Percentiles rank a stretch among this genome's conserved stretches.
These are phyloP conservation scores for Melanogrammus aeglefinus DNA, from an alignment of 2,797 vertebrate species.

Conservation along the genomic window DNA sequence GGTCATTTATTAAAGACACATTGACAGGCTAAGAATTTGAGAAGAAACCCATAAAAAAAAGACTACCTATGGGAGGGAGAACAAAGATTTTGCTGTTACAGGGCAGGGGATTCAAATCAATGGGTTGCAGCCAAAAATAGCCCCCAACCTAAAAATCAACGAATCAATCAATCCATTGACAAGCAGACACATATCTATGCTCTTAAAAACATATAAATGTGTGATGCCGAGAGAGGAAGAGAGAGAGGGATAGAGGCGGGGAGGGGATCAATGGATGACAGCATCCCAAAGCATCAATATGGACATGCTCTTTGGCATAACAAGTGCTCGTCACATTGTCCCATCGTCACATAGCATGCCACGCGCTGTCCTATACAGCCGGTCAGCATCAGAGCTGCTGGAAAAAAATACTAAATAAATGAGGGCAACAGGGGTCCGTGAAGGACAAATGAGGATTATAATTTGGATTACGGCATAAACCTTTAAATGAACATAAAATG, in stretches of 20 bases:
- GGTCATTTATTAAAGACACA: background rate
- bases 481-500: slow-evolving; percentile 16
- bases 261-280: slow-evolving; percentile 63
- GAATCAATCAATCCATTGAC: slow-evolving; percentile 61
- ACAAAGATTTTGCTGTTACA: slow-evolving; percentile 61
- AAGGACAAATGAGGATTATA: slow-evolving; percentile 52
- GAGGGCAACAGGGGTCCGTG: slow-evolving; percentile 58
- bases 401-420: slow-evolving; percentile 45
- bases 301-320: slow-evolving; percentile 69
- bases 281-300: slow-evolving; percentile 68
- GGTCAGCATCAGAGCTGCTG: slow-evolving; percentile 35
- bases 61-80: slow-evolving; percentile 28
- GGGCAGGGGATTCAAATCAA: slow-evolving; percentile 59
- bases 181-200: slow-evolving; percentile 72
- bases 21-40: background rate
- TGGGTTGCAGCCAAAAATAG: slow-evolving; percentile 62
- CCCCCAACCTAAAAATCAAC: slow-evolving; percentile 37
- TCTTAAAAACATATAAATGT: slow-evolving; percentile 73
- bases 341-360: slow-evolving; percentile 31
- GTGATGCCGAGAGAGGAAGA: slow-evolving; percentile 56
- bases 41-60: background rate
- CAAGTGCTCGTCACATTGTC: slow-evolving; percentile 48
- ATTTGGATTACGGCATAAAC: slow-evolving; percentile 16
- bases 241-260: background rate
- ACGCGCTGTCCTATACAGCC: background rate